These are phyloP conservation scores for Podarcis raffonei DNA, from an alignment of 2,113 vertebrate species.

Conservation along the genomic window DNA sequence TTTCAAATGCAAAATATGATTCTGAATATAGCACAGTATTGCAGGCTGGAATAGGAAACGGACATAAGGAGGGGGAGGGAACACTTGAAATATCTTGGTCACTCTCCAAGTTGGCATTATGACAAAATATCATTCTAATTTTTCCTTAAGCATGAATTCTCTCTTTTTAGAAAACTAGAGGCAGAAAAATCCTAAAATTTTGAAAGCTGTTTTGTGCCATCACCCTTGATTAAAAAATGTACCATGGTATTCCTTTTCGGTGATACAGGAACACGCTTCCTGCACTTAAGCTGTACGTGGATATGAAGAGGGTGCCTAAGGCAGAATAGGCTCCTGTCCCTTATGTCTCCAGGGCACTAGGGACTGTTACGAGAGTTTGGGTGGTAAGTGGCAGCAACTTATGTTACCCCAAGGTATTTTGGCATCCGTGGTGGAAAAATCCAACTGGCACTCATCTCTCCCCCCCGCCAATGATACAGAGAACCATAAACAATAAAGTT, in stretches of 20 bases:
- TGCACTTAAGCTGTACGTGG: neutral
- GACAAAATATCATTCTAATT: constrained; percentile 45
- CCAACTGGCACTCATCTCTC: neutral
- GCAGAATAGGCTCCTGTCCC: neutral
- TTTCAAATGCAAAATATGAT: neutral
- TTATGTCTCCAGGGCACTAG: neutral
- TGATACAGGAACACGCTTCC: neutral
- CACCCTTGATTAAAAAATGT: neutral
- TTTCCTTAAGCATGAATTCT: constrained; percentile 29
- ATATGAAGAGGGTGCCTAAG: neutral
- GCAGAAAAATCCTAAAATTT: constrained; percentile 3
- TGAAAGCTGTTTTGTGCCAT: neutral
- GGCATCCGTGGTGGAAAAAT: neutral
- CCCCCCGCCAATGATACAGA: no score
- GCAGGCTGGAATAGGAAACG: constrained; percentile 39
- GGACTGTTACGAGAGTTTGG: neutral
- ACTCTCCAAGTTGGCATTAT: constrained; percentile 14
- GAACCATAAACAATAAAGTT: neutral
- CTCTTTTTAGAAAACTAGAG: constrained; percentile 42
- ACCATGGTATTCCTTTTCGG: neutral
- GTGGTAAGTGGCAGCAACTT: no score
- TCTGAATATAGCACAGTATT: neutral
- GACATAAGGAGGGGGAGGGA: constrained; percentile 15
- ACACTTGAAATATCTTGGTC: constrained; percentile 29
- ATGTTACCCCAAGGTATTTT: neutral